phyloP scores from a whole-genome alignment of 2,888 invertebrate genomes.

The Platyscelio sp. region DNA sequence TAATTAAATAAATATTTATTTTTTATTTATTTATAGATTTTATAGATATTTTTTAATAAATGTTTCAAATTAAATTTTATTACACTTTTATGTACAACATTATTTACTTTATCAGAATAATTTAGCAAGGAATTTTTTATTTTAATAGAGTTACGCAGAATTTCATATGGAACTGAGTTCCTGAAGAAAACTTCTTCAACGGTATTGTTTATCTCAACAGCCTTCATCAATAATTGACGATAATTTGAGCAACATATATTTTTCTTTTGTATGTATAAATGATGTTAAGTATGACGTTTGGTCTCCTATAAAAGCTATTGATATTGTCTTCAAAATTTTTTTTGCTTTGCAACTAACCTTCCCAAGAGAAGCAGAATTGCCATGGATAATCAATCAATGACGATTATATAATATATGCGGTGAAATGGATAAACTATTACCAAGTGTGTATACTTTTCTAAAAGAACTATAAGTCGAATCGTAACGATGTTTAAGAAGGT shows the following conservation, averaged over 20 bases:
- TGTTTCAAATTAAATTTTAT: too few species aligned
- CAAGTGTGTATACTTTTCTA: constrained; percentile 10
- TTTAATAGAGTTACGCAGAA: constrained; percentile 19
- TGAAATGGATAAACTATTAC: constrained; percentile 15
- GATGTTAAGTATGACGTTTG: constrained; percentile 35
- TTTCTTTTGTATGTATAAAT: constrained; percentile 58
- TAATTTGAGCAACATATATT: constrained; percentile 22
- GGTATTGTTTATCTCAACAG: constrained; percentile 37
- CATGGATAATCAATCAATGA: constrained; percentile 60
- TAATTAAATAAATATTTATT: too few species aligned
- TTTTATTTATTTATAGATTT: too few species aligned
- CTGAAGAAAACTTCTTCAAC: not conserved
- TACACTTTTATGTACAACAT: too few species aligned
- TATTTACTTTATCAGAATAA: too few species aligned
- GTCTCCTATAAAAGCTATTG: constrained; percentile 40
- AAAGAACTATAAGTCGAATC: not conserved
- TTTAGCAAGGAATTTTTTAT: not conserved
- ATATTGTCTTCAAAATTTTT: constrained; percentile 60
- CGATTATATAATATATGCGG: constrained; percentile 46
- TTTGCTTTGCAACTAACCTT: constrained; percentile 57
- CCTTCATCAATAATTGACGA: constrained; percentile 56
- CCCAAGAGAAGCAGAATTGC: constrained; percentile 50
- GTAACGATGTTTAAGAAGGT: too few species aligned
- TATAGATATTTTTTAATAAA: too few species aligned
- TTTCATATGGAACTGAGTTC: not conserved